These are phyloP conservation scores for Daboia siamensis DNA, from an alignment of 2,113 vertebrate species.

Conservation along the genomic window DNA sequence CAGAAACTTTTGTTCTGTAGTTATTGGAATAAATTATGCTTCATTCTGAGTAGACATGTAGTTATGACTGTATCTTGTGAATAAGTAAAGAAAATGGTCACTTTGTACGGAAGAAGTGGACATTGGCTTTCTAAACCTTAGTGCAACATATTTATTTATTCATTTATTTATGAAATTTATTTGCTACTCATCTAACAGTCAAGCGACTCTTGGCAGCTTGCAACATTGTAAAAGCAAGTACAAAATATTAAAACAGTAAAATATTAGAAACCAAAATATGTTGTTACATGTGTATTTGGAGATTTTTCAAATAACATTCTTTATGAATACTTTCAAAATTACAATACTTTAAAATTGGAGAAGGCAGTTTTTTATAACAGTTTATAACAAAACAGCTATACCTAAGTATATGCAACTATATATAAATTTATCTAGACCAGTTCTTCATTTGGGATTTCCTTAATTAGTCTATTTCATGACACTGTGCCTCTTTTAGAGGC, in stretches of 20 bases:
- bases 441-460: background rate
- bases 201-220: background rate
- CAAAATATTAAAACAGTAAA: background rate
- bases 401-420: background rate
- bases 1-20: slow-evolving; percentile 4
- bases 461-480: background rate
- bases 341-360: background rate
- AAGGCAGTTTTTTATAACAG: background rate
- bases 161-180: background rate
- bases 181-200: background rate
- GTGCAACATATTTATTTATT: background rate
- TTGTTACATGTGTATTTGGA: background rate
- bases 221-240: background rate
- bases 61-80: background rate
- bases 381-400: background rate
- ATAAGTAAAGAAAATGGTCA: background rate
- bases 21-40: background rate
- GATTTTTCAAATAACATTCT: background rate
- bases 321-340: background rate
- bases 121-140: background rate
- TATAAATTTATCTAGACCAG: background rate
- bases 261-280: no score
- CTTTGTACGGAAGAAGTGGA: background rate
- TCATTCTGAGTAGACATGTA: background rate
- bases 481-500: background rate